Evolutionary conservation across 92 coral and sea anemone species (phyloP).

Genomic region (Zoanthus sociatus): DNA sequence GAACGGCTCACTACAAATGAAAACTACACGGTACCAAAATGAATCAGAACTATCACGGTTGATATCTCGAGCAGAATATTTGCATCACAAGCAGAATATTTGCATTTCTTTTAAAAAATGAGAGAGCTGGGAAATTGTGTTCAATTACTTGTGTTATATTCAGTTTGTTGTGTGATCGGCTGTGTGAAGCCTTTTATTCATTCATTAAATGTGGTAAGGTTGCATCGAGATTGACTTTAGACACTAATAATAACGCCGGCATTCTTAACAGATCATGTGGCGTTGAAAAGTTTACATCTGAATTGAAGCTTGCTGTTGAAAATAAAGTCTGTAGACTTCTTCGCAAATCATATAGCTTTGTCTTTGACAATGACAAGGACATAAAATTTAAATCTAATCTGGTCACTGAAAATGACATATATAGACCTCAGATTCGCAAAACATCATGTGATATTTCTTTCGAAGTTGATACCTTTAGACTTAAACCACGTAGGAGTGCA

Average conservation of each 20-base stretch:
- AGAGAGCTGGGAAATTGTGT: conserved; percentile 53
- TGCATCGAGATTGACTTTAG: conserved; percentile 11
- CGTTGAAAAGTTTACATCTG: conserved; percentile 17
- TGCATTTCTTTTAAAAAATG: neutral
- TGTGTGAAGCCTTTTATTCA: conserved; percentile 17
- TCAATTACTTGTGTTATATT: neutral
- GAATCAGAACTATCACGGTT: neutral
- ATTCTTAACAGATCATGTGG: conserved; percentile 13
- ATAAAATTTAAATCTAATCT: conserved; percentile 8
- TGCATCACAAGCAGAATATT: too few species aligned
- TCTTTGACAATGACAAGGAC: neutral
- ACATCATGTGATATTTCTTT: conserved; percentile 10
- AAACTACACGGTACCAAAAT: neutral
- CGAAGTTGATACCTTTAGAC: conserved; percentile 14
- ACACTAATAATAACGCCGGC: conserved; percentile 14
- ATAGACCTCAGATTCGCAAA: conserved; percentile 11
- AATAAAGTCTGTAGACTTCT: conserved; percentile 7
- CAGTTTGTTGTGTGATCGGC: conserved; percentile 4
- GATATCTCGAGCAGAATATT: neutral
- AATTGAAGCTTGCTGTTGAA: conserved; percentile 22
- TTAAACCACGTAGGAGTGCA: conserved; percentile 4
- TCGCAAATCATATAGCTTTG: conserved; percentile 9
- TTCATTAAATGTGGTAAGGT: conserved; percentile 16
- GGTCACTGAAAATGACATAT: neutral
- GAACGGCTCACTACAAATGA: neutral